These are phyloP conservation scores for Petromus typicus DNA, from an alignment of 2,113 vertebrate genomes.

Conservation along the genomic window DNA sequence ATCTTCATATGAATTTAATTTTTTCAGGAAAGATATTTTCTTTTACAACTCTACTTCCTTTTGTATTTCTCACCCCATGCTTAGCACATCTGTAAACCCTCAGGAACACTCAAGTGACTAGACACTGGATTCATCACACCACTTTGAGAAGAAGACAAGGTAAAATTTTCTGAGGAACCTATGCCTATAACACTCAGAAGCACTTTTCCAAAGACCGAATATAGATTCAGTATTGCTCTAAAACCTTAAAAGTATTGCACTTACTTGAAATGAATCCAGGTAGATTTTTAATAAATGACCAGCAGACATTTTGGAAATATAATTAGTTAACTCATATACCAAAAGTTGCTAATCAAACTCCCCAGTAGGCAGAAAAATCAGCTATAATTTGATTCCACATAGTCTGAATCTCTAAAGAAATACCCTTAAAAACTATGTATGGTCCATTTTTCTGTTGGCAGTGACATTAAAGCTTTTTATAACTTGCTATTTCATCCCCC, in stretches of 20 bases:
- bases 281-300: slow-evolving; percentile 24
- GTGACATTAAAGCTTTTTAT: slow-evolving; percentile 66
- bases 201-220: background rate
- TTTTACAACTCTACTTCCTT: background rate
- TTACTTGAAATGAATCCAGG: background rate
- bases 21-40: background rate
- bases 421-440: slow-evolving; percentile 9
- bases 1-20: background rate
- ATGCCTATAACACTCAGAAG: background rate
- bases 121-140: background rate
- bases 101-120: background rate
- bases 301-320: background rate
- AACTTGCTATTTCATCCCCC: slow-evolving; percentile 52
- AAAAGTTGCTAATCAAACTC: background rate
- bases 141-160: background rate
- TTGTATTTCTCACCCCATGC: background rate
- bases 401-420: slow-evolving; percentile 60
- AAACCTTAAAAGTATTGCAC: background rate
- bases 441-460: slow-evolving; percentile 47
- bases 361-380: background rate
- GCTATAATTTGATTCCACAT: background rate
- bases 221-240: background rate
- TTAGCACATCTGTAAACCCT: background rate
- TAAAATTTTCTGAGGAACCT: background rate
- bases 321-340: background rate